Percentiles rank a stretch among this genome's conserved stretches.
Conservation (phyloP, 1,140 invertebrate species). For the Rhysida immarginata region DNA sequence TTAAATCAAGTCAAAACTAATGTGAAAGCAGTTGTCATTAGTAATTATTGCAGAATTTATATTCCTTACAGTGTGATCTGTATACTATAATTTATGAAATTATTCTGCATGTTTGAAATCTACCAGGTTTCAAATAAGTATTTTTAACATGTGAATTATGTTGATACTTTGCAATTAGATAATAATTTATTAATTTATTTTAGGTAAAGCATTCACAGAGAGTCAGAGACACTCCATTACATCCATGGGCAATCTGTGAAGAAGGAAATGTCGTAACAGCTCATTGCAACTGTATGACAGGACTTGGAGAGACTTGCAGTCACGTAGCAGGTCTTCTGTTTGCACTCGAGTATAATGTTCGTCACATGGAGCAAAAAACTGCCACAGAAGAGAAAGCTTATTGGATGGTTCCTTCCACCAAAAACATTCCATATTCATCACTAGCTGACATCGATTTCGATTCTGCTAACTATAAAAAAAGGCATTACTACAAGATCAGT, state of each 20-base stretch:
- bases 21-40: too few species aligned
- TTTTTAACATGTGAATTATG: too few species aligned
- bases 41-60: too few species aligned
- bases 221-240: constrained; percentile 11
- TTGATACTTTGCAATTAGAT: too few species aligned
- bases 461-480: neutral
- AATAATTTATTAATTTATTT: too few species aligned
- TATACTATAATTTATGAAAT: too few species aligned
- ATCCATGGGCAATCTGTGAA: constrained; percentile 12
- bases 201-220: constrained; percentile 15
- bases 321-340: constrained; percentile 14
- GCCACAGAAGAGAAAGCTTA: neutral
- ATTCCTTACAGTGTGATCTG: too few species aligned
- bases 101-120: too few species aligned
- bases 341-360: neutral
- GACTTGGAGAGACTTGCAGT: constrained; percentile 13
- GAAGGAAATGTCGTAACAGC: constrained; percentile 8
- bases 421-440: neutral
- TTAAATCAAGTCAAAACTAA: too few species aligned
- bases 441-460: neutral
- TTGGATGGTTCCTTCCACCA: neutral
- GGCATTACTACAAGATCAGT: neutral
- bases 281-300: constrained; percentile 15
- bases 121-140: too few species aligned
- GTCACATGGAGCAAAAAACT: neutral